Evolutionary conservation across 2,797 vertebrate genomes (phyloP).

Genomic region (Centropyge bicolor): DNA sequence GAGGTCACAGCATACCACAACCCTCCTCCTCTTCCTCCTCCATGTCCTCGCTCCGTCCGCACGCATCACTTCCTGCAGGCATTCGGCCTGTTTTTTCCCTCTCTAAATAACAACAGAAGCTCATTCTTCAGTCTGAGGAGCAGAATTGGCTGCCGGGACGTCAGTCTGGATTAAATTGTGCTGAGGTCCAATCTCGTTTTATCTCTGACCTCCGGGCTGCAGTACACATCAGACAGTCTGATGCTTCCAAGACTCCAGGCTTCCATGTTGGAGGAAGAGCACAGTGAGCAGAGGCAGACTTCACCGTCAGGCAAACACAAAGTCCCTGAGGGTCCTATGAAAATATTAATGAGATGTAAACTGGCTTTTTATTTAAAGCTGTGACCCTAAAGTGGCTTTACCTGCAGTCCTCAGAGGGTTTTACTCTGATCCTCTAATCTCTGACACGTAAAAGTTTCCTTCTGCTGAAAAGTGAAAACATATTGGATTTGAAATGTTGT

Average conservation of each 20-base stretch:
- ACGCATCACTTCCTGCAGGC: slow-evolving; percentile 59
- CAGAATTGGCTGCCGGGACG: slow-evolving; percentile 51
- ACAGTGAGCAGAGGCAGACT: slow-evolving; percentile 21
- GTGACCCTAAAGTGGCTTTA: slow-evolving; percentile 28
- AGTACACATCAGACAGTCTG: slow-evolving; percentile 42
- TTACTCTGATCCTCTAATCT: neutral
- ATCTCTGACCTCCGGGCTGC: slow-evolving; percentile 62
- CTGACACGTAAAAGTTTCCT: neutral
- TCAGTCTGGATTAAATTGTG: slow-evolving; percentile 66
- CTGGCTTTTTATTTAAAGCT: slow-evolving; percentile 45
- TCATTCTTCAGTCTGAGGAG: slow-evolving; percentile 56
- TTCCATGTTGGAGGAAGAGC: slow-evolving; percentile 12
- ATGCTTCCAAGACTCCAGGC: slow-evolving; percentile 27
- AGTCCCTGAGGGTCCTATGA: slow-evolving; percentile 21
- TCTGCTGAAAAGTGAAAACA: neutral
- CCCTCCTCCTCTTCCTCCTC: slow-evolving; percentile 21
- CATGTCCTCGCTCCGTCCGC: slow-evolving; percentile 11
- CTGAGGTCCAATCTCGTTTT: slow-evolving; percentile 58
- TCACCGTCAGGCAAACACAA: slow-evolving; percentile 25
- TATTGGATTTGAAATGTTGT: neutral
- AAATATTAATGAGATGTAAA: slow-evolving; percentile 60
- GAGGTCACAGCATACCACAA: slow-evolving; percentile 23
- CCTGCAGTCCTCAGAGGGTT: slow-evolving; percentile 36
- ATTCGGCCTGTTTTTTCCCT: slow-evolving; percentile 10
- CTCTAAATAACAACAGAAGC: slow-evolving; percentile 54